phyloP scores from a whole-genome alignment of 2,797 vertebrate genomes.

The Bovichtus diacanthus region DNA sequence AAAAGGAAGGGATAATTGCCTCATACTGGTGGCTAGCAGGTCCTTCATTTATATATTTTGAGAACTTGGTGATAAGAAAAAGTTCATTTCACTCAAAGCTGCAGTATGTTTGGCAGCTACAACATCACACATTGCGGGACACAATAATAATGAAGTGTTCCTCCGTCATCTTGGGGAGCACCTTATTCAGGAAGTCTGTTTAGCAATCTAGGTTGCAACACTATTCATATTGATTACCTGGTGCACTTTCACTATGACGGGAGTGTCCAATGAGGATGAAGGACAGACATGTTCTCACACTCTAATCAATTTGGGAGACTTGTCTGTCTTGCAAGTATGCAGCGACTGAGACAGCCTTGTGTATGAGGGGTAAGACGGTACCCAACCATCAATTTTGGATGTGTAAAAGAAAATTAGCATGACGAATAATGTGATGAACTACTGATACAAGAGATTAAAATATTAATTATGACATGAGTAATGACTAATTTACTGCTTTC shows the following conservation, averaged over 20 bases:
- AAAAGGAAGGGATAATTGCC: background rate
- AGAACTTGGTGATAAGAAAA: too few relatives aligned
- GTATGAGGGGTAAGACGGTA: background rate
- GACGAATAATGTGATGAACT: slow-evolving; percentile 51
- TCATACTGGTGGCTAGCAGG: background rate
- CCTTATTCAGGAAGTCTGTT: background rate
- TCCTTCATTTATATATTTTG: background rate
- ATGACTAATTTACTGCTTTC: slow-evolving; percentile 66
- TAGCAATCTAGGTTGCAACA: background rate
- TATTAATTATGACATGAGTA: slow-evolving; percentile 64
- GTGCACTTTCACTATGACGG: background rate
- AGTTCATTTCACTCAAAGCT: too few relatives aligned
- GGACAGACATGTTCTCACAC: slow-evolving; percentile 34
- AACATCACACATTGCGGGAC: background rate
- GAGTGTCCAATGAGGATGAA: slow-evolving; percentile 3
- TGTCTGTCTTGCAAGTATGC: slow-evolving; percentile 17
- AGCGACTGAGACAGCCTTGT: slow-evolving; percentile 11
- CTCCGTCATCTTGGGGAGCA: background rate
- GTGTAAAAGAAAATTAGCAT: slow-evolving; percentile 58
- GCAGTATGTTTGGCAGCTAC: too few relatives aligned
- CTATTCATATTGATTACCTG: slow-evolving; percentile 7
- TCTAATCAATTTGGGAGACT: slow-evolving; percentile 52
- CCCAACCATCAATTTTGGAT: slow-evolving; percentile 42
- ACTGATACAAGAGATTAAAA: slow-evolving; percentile 54
- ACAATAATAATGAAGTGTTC: background rate